Percentiles rank a stretch among this genome's conserved stretches.
Evolutionary conservation across 1,140 invertebrate species (phyloP).

Genomic region (Microplitis mediator): DNA sequence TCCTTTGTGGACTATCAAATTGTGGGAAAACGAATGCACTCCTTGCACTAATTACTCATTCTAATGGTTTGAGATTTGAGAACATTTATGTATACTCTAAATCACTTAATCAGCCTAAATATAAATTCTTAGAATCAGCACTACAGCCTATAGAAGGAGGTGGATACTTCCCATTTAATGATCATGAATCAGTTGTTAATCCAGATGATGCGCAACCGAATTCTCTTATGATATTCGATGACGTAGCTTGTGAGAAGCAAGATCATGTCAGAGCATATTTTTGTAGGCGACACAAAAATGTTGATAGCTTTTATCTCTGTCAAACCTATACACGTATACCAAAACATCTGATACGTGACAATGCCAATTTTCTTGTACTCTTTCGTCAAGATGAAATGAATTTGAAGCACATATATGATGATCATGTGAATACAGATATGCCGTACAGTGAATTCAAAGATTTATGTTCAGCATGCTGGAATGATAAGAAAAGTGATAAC

Average conservation of each 20-base stretch:
- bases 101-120: no score
- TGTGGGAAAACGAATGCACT: not conserved
- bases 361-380: no score
- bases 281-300: not conserved
- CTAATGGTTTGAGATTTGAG: slow-evolving; percentile 17
- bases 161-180: no score
- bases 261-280: slow-evolving; percentile 4
- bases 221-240: not conserved
- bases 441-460: not conserved
- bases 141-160: no score
- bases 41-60: not conserved
- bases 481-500: not conserved
- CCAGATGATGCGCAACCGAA: no score
- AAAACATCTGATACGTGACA: no score
- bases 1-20: slow-evolving; percentile 8
- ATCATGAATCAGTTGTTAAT: no score
- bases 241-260: not conserved
- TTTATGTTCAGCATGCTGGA: no score
- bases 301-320: not conserved
- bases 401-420: slow-evolving; percentile 12
- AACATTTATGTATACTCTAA: slow-evolving; percentile 16
- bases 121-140: not conserved
- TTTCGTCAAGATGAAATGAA: slow-evolving; percentile 2
- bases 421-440: not conserved
- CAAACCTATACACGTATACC: no score